Evolutionary conservation across 1,140 invertebrate species (phyloP).

Genomic region (Zaprionus taronus): DNA sequence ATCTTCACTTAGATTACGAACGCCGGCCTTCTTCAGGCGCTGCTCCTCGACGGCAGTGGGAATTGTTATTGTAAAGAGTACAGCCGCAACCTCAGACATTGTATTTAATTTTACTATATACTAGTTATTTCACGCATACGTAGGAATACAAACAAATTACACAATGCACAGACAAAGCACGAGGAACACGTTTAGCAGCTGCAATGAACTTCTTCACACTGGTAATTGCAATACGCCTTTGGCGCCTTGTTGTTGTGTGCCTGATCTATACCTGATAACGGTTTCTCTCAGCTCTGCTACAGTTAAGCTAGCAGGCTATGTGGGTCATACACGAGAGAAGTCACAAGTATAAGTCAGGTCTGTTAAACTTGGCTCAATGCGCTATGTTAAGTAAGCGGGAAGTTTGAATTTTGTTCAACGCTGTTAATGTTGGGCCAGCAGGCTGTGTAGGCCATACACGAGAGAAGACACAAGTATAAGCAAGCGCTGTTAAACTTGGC

Average conservation of each 20-base stretch:
- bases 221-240: conserved; percentile 32
- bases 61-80: conserved; percentile 84
- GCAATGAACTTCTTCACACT: conserved; percentile 63
- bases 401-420: not conserved
- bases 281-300: conserved; percentile 27
- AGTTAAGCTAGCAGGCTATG: not conserved
- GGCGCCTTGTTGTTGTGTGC: conserved; percentile 24
- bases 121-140: conserved; percentile 21
- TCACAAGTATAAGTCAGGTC: not conserved
- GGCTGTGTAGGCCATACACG: not conserved
- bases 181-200: conserved; percentile 30
- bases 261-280: conserved; percentile 40
- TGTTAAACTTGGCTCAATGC: conserved; percentile 6
- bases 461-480: no score
- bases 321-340: not conserved
- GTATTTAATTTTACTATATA: conserved; percentile 14
- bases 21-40: conserved; percentile 52
- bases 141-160: conserved; percentile 22
- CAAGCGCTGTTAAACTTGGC: no score
- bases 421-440: not conserved
- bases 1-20: conserved; percentile 20
- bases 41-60: conserved; percentile 78
- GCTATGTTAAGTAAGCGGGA: not conserved
- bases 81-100: conserved; percentile 68
- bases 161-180: conserved; percentile 12